Percentiles rank a stretch among this genome's conserved stretches.
Evolutionary conservation across 1,140 invertebrate species (phyloP).

Genomic region (Ectropis grisescens): DNA sequence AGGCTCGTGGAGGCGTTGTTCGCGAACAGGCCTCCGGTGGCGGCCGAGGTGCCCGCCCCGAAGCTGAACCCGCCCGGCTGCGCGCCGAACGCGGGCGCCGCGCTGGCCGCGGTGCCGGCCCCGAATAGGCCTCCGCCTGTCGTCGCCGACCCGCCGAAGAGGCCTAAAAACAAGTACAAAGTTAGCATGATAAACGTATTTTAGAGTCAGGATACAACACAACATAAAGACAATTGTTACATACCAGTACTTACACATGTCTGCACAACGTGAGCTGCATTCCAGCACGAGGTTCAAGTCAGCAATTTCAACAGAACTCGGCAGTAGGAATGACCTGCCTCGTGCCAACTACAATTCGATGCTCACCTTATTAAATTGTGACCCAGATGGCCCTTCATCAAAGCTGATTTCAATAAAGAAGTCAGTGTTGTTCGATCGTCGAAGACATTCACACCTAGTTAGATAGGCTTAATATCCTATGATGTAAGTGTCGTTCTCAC

Average conservation of each 20-base stretch:
- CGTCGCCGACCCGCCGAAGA: slow-evolving; percentile 38
- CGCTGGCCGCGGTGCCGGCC: slow-evolving; percentile 24
- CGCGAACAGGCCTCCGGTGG: slow-evolving; percentile 51
- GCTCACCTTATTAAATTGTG: too few relatives aligned
- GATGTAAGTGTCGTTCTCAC: too few relatives aligned
- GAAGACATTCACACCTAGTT: too few relatives aligned
- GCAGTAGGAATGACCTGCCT: too few relatives aligned
- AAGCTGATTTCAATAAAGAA: too few relatives aligned
- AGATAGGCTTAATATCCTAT: too few relatives aligned
- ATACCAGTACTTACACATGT: not conserved
- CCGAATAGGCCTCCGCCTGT: slow-evolving; percentile 65
- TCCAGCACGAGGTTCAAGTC: not conserved
- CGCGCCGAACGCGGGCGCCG: slow-evolving; percentile 31
- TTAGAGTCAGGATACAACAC: not conserved
- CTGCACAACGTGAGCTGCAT: too few relatives aligned
- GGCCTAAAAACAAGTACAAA: slow-evolving; percentile 15
- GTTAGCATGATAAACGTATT: too few relatives aligned
- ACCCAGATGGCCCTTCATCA: too few relatives aligned
- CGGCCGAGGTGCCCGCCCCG: slow-evolving; percentile 21
- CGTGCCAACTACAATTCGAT: too few relatives aligned
- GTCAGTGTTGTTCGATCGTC: too few relatives aligned
- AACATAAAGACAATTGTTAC: not conserved
- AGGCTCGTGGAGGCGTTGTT: slow-evolving; percentile 33
- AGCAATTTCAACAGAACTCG: too few relatives aligned
- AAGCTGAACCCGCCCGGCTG: slow-evolving; percentile 34